Conservation (phyloP, 2,113 vertebrate genomes). For the Tylochromis polylepis region DNA sequence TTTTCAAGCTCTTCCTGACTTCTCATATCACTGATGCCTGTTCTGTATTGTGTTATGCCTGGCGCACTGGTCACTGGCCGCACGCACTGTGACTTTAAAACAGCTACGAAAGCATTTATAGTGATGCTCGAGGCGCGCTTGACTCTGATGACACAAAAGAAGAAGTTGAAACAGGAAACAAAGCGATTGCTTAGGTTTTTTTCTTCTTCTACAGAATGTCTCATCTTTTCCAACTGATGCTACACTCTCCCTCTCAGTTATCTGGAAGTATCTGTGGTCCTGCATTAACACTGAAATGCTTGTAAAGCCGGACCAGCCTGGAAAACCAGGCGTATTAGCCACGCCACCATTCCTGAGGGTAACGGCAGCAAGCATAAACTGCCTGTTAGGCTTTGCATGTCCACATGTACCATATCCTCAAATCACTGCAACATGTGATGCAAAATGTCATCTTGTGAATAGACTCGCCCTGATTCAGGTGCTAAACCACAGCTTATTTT, state of each 20-base stretch:
- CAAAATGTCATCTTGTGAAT: background rate
- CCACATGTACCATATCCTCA: background rate
- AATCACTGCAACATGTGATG: background rate
- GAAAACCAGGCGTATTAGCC: background rate
- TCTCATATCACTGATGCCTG: background rate
- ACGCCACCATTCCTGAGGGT: background rate
- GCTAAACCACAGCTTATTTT: background rate
- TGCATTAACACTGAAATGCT: background rate
- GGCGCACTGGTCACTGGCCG: accelerated
- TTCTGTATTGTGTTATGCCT: background rate
- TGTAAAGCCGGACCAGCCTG: background rate
- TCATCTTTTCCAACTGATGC: background rate
- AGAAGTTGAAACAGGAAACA: background rate
- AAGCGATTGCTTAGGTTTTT: background rate
- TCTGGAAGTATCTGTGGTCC: background rate
- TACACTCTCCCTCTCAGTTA: background rate
- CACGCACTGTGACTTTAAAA: background rate
- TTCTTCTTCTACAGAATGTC: background rate
- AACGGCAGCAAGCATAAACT: background rate
- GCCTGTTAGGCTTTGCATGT: background rate
- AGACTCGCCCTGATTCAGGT: background rate
- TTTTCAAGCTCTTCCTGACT: background rate
- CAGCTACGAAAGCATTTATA: background rate
- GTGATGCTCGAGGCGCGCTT: background rate
- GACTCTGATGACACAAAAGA: background rate